Percentiles rank a stretch among this genome's conserved stretches.
These are phyloP conservation scores for Tragulus kanchil DNA, from an alignment of 2,113 vertebrate species.

Conservation along the genomic window DNA sequence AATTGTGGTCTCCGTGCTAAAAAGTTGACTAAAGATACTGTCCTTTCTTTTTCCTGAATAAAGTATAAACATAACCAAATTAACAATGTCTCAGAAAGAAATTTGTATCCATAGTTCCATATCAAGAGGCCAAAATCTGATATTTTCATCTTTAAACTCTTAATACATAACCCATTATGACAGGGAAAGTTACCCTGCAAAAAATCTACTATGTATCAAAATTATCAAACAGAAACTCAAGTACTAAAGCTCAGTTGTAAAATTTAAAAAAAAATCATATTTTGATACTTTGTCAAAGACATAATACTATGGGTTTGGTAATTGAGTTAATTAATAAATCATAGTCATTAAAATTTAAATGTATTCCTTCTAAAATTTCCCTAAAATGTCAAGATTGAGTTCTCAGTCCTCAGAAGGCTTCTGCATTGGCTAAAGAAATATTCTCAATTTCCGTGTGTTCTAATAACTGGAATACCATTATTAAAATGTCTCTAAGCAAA, in stretches of 20 bases:
- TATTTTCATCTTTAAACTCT: background rate
- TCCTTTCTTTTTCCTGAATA: background rate
- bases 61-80: background rate
- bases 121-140: background rate
- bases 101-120: background rate
- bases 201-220: background rate
- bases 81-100: background rate
- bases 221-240: background rate
- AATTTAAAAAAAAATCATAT: background rate
- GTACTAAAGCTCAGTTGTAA: background rate
- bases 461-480: background rate
- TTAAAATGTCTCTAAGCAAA: background rate
- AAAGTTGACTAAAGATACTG: background rate
- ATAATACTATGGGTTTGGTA: background rate
- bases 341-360: background rate
- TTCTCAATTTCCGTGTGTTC: background rate
- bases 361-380: background rate
- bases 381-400: background rate
- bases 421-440: background rate
- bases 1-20: background rate
- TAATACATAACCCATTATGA: background rate
- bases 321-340: background rate
- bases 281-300: background rate
- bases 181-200: background rate
- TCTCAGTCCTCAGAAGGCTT: background rate